phyloP scores from a whole-genome alignment of 1,140 invertebrate genomes.

The Drosophila suzukii region DNA sequence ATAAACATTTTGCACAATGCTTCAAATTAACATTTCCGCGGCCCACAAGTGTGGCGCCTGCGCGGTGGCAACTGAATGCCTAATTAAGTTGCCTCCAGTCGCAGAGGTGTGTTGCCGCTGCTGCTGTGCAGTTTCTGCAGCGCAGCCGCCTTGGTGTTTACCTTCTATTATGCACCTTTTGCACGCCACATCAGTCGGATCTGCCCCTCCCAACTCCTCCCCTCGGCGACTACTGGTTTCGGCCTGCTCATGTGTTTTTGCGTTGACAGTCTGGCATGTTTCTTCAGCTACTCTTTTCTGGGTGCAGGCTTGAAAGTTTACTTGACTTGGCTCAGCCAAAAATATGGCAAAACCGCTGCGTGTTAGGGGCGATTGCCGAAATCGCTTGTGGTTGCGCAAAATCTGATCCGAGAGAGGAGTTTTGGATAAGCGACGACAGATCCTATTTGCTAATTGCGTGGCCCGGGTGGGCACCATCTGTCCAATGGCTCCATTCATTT shows the following conservation, averaged over 20 bases:
- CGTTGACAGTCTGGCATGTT: slow-evolving; percentile 61
- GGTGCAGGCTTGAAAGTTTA: slow-evolving; percentile 40
- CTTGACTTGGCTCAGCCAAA: slow-evolving; percentile 43
- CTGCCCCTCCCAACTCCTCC: not conserved
- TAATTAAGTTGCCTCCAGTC: slow-evolving; percentile 61
- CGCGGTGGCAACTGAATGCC: slow-evolving; percentile 57
- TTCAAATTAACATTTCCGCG: slow-evolving; percentile 55
- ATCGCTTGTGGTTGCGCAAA: slow-evolving; percentile 22
- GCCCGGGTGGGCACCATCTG: slow-evolving; percentile 29
- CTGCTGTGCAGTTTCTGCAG: slow-evolving; percentile 10
- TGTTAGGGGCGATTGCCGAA: slow-evolving; percentile 30
- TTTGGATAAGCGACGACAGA: not conserved
- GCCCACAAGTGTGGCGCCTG: slow-evolving; percentile 64
- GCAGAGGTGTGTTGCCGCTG: slow-evolving; percentile 2
- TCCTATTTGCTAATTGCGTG: slow-evolving; percentile 42
- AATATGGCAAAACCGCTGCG: slow-evolving; percentile 20
- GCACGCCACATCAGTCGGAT: slow-evolving; percentile 15
- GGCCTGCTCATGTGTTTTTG: slow-evolving; percentile 25
- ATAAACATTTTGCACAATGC: slow-evolving; percentile 48
- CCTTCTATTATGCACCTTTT: slow-evolving; percentile 49
- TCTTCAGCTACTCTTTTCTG: slow-evolving; percentile 14
- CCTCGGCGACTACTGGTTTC: slow-evolving; percentile 19
- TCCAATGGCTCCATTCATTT: slow-evolving; percentile 24
- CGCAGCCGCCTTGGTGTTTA: slow-evolving; percentile 39
- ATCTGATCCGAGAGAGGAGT: not conserved